Base-by-base conservation (phyloP, 2,888 invertebrate genomes). In the Hirtodrosophila alboralis region DNA sequence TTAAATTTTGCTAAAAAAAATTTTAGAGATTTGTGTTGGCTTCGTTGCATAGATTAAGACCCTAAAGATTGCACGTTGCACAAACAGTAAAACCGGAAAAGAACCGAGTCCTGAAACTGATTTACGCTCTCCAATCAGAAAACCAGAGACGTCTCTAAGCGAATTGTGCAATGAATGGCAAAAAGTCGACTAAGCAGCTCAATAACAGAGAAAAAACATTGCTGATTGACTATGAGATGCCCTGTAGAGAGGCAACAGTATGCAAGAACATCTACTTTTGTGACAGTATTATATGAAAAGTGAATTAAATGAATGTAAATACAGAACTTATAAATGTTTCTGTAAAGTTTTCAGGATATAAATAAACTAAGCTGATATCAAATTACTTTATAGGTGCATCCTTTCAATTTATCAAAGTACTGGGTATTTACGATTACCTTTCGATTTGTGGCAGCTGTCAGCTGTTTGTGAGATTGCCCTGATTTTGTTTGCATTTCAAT, bases 401-500 rank as follows among this genome's bases (percentile, higher is more conserved):
- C 2, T 18, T 18, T 5, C 5, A 4, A 3, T 5, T 1, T 18
- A 1, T 1, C 18, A 18, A 3, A 18, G 18, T 18, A 5, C 40
- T 41, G 67, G 41, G 45, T 52, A 51, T 27, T 13, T 33, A 5
- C 3, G n/a, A 16, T 21, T n/a, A 23, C n/a, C 9, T 12, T n/a
- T 10, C 31, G 23, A 27, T 9, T 44, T 12, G 57, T 38, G 45
- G 33, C 58, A 41, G 30, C 31, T 47, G 48, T 6, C 49, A 13
- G 13, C 49, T 31, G 52, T 16, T n/a, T n/a, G n/a, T 21, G 47
- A 12, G 31, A 14, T 13, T 9, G 23, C 30, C 3, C n/a, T 12
- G 43, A 48, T 60, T 60, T 52, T 76, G 75, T 68, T 71, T 75
- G 61, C 63, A n/a, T 62, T 63, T 52, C 66, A 77, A 74, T 76